Evolutionary conservation across 1,140 invertebrate genomes (phyloP).

Genomic region (Heliconius hewitsoni): DNA sequence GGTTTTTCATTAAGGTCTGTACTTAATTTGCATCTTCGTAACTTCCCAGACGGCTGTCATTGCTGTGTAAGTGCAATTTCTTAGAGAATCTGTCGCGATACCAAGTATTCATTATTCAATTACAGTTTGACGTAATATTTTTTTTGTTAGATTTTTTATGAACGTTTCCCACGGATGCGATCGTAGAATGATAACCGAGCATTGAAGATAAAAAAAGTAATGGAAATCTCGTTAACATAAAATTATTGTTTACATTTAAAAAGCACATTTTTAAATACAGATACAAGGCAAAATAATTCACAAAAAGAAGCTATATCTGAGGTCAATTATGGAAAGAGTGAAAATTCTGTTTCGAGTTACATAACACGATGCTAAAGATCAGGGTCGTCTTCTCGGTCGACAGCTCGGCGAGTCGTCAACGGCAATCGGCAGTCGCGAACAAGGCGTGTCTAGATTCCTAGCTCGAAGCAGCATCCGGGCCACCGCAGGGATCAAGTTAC

Average conservation of each 20-base stretch:
- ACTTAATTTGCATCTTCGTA: not conserved
- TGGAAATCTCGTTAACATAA: conserved; percentile 37
- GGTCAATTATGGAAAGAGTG: conserved; percentile 15
- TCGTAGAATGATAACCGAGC: conserved; percentile 62
- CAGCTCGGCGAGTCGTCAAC: not conserved
- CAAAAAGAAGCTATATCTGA: conserved; percentile 4
- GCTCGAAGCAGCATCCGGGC: conserved; percentile 75
- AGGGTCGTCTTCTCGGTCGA: conserved; percentile 43
- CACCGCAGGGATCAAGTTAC: conserved; percentile 70
- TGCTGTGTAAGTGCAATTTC: conserved; percentile 44
- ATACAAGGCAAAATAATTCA: not conserved
- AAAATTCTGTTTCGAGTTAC: conserved; percentile 52
- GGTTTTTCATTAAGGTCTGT: not conserved
- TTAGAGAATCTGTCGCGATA: conserved; percentile 68
- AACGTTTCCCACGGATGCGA: conserved; percentile 68
- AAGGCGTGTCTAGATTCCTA: conserved; percentile 75
- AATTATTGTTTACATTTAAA: conserved; percentile 7
- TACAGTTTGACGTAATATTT: conserved; percentile 63
- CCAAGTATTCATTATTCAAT: conserved; percentile 61
- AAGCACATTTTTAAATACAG: not conserved
- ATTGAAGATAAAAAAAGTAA: conserved; percentile 53
- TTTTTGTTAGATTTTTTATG: conserved; percentile 52
- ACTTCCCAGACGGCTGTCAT: conserved; percentile 9
- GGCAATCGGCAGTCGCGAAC: conserved; percentile 16
- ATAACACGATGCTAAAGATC: conserved; percentile 64